Conservation (phyloP, 2,113 vertebrate species). For the Peromyscus maniculatus region DNA sequence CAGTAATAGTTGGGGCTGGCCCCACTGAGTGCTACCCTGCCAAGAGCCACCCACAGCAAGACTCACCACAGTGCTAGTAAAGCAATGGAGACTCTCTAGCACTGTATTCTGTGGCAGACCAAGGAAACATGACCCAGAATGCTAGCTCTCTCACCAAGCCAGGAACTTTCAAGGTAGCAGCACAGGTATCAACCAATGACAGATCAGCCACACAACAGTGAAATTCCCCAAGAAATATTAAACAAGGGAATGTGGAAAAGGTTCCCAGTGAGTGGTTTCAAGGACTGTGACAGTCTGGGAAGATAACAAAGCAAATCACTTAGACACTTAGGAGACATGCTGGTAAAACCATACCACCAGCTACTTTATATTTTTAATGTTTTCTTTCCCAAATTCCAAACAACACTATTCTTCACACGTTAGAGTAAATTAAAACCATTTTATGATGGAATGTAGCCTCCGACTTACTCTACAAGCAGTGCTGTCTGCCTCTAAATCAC, state of each 20-base stretch:
- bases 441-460: neutral
- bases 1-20: neutral
- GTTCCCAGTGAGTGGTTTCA: neutral
- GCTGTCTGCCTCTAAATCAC: neutral
- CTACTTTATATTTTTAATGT: constrained; percentile 5
- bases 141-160: neutral
- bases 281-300: neutral
- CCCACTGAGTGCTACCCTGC: neutral
- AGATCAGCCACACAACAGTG: neutral
- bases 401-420: neutral
- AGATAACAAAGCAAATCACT: neutral
- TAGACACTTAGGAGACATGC: neutral
- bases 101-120: neutral
- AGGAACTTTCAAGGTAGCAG: neutral
- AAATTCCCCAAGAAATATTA: neutral
- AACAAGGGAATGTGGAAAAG: neutral
- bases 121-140: neutral
- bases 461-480: constrained; percentile 13
- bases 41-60: neutral
- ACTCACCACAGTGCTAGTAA: neutral
- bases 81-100: neutral
- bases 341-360: neutral
- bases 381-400: constrained; percentile 13
- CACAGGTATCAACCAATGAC: neutral
- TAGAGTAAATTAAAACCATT: neutral